Base-by-base conservation (phyloP, 2,888 invertebrate species). In the Byasa hedistus region DNA sequence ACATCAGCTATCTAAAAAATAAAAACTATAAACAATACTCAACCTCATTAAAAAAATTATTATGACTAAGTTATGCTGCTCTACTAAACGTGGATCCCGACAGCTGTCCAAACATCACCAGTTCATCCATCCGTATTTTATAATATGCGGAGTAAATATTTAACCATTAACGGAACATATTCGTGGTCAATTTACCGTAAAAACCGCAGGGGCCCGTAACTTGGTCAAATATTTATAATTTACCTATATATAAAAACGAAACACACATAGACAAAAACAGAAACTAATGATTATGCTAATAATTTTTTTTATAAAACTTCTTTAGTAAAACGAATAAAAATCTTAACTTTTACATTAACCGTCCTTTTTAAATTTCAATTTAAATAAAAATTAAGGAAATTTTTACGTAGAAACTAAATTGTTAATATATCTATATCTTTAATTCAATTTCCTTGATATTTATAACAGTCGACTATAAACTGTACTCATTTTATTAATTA, bases 151-250 rank as follows among this genome's bases (percentile, higher is more conserved):
- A 77, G 78, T 75, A 84, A 85, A 85, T 80, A 86, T 84, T 82
- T 76, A 72, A 65, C 75, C 73, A 75, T 71, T 70, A 69, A 68
- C 73, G 73, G 75, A 78, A 77, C 79, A 78, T 73, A 82, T 83
- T 84, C 77, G 78, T 79, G 79, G 73, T 77, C 83, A 84, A 87
- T 85, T 84, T 81, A 69, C 74, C 79, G 83, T 78, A 83, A 84
- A 79, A 82, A 76, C 76, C 76, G 69, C 73, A 71, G 74, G 73
- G 75, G 70, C 60, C 69, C 64, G 68, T 66, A 69, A 69, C 57
- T 68, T 66, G 68, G 51, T 59, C 61, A 68, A 72, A 70, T 69
- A 70, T 64, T 66, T 63, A 57, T 66, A 63, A 19, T n/a, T n/a
- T 52, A 39, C 3, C 3, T 48, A 48, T 48, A 48, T 3, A 48